Base-by-base conservation (phyloP, 2,888 invertebrate genomes). In the Cosmorhoe ocellata region DNA sequence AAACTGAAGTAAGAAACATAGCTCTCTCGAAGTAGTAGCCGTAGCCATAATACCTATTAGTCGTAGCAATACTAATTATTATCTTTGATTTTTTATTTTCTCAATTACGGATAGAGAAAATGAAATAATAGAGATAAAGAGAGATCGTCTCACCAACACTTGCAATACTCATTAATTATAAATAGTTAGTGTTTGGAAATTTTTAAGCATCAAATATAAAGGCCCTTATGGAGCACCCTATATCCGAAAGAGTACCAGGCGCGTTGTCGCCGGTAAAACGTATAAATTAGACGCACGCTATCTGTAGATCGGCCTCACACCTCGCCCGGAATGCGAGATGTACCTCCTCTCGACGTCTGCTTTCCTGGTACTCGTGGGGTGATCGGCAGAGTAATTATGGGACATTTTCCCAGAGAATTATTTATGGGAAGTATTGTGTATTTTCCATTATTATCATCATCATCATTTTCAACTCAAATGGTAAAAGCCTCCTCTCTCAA, bases 291-390 rank as follows among this genome's bases (percentile, higher is more conserved):
- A 76, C 64, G 66, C 55, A 70, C 72, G 76, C 79, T 90, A 90
- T 90, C 90, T 76, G 76, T 65, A 69, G 80, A 90, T 89, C 88
- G 84, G 85, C 88, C 88, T 90, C 89, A 89, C 90, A 90, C 90
- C 89, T 90, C 85, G 89, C 74, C 59, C 70, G 87, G 87, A 83
- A 87, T 86, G 84, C 76, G 73, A 70, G 62, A 67, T 67, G 66
- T 62, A 55, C 77, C 18, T 76, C 69, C 69, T 71, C 51, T 58
- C 61, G 63, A 71, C 65, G 66, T 73, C 76, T 86, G 81, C 65
- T 66, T 59, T 71, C 81, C 82, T 84, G 78, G 84, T 84, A 78
- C 59, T 60, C 31, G 36, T 37, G 53, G 50, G 47, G 43, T 36
- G 28, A 47, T 40, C 27, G 42, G 8, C 6, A 32, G 28, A 44